These are phyloP conservation scores for Hecatera dysodea DNA, from an alignment of 2,888 invertebrate genomes.

Conservation along the genomic window DNA sequence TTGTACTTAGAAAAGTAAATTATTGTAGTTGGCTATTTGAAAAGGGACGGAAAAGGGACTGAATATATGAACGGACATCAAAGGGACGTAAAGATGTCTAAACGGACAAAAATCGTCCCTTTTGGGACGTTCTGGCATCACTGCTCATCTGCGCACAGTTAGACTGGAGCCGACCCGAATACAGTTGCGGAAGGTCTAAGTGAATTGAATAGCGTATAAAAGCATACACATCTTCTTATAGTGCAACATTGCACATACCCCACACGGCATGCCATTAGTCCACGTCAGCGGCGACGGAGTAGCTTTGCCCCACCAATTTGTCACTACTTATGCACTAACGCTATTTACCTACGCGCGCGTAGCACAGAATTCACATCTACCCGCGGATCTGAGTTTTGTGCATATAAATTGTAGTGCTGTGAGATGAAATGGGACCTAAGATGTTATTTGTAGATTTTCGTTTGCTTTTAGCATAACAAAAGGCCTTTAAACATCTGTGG, in stretches of 20 bases:
- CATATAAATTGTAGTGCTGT: conserved; percentile 8
- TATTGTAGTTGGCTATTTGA: too few species aligned
- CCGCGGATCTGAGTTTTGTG: conserved; percentile 19
- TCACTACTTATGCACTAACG: conserved; percentile 37
- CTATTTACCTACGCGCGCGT: conserved; percentile 15
- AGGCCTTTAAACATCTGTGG: background rate
- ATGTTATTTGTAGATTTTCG: background rate
- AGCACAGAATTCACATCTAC: conserved; percentile 30
- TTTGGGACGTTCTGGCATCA: too few species aligned
- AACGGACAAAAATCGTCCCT: too few species aligned
- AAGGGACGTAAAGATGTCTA: too few species aligned
- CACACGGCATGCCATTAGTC: conserved; percentile 34
- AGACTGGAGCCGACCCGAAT: too few species aligned
- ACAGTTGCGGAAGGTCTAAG: too few species aligned
- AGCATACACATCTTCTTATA: background rate
- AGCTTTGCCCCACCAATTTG: conserved; percentile 42
- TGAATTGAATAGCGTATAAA: background rate
- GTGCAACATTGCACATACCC: background rate
- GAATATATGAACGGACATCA: too few species aligned
- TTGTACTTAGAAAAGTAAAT: too few species aligned
- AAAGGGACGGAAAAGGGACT: too few species aligned
- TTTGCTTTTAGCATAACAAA: background rate
- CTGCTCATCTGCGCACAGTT: too few species aligned
- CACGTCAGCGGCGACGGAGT: conserved; percentile 36
- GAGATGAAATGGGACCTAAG: background rate